These are phyloP conservation scores for Pseudococcus longispinus DNA, from an alignment of 2,888 invertebrate species.

Conservation along the genomic window DNA sequence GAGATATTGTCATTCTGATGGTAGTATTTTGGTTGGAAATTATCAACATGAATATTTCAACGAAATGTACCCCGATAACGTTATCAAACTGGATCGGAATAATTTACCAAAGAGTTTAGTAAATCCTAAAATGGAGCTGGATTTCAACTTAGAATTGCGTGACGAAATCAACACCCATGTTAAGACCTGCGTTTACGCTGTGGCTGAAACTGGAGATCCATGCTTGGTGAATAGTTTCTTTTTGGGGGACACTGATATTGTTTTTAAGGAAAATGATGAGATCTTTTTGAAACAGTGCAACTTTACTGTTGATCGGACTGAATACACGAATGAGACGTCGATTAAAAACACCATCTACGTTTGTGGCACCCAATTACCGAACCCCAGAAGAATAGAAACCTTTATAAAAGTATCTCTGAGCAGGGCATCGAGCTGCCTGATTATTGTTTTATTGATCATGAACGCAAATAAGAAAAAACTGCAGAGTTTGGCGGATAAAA, in stretches of 20 bases:
- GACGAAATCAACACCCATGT: background rate
- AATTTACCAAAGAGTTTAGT: background rate
- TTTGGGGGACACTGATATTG: background rate
- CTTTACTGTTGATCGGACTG: background rate
- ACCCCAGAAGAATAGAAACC: background rate
- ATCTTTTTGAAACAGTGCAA: background rate
- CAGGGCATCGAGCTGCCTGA: background rate
- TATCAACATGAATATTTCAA: background rate
- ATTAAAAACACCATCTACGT: background rate
- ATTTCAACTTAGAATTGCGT: background rate
- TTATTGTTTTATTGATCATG: background rate
- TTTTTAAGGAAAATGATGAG: background rate
- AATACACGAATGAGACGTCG: background rate
- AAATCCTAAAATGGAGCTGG: background rate
- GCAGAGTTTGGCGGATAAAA: background rate
- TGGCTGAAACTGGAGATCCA: background rate
- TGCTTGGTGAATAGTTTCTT: background rate
- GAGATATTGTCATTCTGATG: background rate
- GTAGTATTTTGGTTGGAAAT: background rate
- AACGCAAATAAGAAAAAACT: background rate
- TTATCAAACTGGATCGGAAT: background rate
- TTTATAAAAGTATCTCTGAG: background rate
- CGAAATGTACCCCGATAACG: background rate
- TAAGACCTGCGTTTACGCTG: background rate
- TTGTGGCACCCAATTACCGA: background rate